Evolutionary conservation across 2,888 invertebrate species (phyloP).

Genomic region (Lamellibrachia satsuma): DNA sequence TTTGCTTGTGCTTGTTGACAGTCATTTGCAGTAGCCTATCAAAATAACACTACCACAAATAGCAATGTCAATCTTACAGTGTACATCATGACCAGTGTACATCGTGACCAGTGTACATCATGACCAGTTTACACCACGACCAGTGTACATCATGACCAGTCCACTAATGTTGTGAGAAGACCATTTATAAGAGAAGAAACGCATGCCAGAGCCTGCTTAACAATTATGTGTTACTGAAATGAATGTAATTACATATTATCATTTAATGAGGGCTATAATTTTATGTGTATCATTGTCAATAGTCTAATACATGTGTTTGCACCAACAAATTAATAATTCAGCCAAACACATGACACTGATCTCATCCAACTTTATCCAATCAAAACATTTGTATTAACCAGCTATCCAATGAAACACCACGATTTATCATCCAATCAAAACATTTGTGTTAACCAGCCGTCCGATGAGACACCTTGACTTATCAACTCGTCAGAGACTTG

Average conservation of each 20-base stretch:
- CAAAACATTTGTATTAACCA: not conserved
- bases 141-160: no score
- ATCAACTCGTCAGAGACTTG: conserved; percentile 44
- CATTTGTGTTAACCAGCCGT: conserved; percentile 4
- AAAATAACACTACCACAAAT: conserved; percentile 3
- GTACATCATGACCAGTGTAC: not conserved
- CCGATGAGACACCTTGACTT: not conserved
- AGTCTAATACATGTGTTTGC: not conserved
- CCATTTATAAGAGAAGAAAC: not conserved
- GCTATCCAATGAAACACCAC: conserved; percentile 20
- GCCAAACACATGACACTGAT: not conserved
- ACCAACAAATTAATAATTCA: not conserved
- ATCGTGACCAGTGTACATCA: not conserved
- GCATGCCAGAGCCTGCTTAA: not conserved
- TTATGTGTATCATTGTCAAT: not conserved
- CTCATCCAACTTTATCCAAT: not conserved
- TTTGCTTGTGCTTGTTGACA: not conserved
- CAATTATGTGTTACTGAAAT: not conserved
- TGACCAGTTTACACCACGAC: no score
- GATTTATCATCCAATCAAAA: not conserved
- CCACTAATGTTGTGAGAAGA: not conserved
- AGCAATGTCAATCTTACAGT: not conserved
- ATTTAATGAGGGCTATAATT: not conserved
- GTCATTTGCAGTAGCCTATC: not conserved
- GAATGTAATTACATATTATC: not conserved